phyloP scores from a whole-genome alignment of 2,888 invertebrate genomes.

The Bombylius major region DNA sequence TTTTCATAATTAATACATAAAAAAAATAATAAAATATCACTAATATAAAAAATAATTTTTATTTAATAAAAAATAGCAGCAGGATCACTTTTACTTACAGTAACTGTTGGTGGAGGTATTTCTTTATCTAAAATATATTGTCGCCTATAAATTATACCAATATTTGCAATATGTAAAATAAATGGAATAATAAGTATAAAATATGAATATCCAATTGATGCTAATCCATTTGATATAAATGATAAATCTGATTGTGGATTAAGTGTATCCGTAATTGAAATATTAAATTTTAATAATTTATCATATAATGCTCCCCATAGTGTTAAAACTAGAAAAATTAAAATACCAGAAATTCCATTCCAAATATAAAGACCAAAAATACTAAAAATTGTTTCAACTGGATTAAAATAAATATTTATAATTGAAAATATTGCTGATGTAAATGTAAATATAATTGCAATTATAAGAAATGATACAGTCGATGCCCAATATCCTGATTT shows the following conservation, averaged over 20 bases:
- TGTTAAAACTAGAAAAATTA: slow-evolving; percentile 25
- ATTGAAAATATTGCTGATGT: slow-evolving; percentile 40
- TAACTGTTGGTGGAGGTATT: slow-evolving; percentile 20
- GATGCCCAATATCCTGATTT: slow-evolving; percentile 41
- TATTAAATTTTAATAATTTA: slow-evolving; percentile 26
- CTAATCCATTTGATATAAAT: slow-evolving; percentile 23
- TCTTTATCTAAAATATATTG: slow-evolving; percentile 27
- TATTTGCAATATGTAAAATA: slow-evolving; percentile 19
- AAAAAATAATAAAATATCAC: too few relatives aligned
- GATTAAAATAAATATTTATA: slow-evolving; percentile 46
- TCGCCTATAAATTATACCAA: slow-evolving; percentile 27
- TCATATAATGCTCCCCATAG: slow-evolving; percentile 36
- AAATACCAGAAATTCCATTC: slow-evolving; percentile 40
- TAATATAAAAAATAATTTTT: too few relatives aligned
- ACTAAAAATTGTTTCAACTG: slow-evolving; percentile 38
- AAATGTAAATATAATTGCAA: slow-evolving; percentile 40
- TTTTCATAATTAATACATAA: too few relatives aligned
- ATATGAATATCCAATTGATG: slow-evolving; percentile 37
- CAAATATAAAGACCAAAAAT: slow-evolving; percentile 45
- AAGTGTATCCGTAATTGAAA: slow-evolving; percentile 34
- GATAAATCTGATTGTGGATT: slow-evolving; percentile 10
- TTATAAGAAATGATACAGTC: slow-evolving; percentile 41
- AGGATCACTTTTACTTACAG: slow-evolving; percentile 10
- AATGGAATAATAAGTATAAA: slow-evolving; percentile 27
- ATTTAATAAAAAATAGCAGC: neutral